A percentile compares a stretch with the other conserved stretches of the same genome.
phyloP scores from a whole-genome alignment of 2,888 invertebrate genomes.

The Stenichneumon culpator region DNA sequence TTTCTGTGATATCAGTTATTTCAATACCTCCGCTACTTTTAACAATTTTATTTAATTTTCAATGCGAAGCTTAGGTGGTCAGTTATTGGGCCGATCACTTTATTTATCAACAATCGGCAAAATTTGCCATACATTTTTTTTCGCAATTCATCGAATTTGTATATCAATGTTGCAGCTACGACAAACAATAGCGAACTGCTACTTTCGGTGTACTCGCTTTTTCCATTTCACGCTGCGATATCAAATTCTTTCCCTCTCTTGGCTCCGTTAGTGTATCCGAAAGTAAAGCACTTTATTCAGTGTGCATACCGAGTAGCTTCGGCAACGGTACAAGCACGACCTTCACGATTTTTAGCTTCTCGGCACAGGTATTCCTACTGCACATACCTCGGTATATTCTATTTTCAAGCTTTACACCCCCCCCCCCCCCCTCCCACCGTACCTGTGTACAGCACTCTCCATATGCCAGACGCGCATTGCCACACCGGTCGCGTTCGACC shows the following conservation, averaged over 20 bases:
- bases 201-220: not conserved
- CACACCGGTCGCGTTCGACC: constrained; percentile 14
- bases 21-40: too few species aligned
- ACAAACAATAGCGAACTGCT: not conserved
- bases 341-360: not conserved
- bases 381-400: not conserved
- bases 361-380: not conserved
- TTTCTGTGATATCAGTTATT: too few species aligned
- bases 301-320: not conserved
- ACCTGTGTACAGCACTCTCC: not conserved
- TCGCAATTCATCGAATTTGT: not conserved
- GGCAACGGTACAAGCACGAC: not conserved
- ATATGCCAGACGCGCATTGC: not conserved
- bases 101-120: too few species aligned
- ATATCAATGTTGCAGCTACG: not conserved
- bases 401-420: not conserved
- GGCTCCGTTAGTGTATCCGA: not conserved
- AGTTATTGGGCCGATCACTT: too few species aligned
- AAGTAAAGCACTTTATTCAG: not conserved
- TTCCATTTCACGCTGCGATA: not conserved
- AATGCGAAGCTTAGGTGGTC: too few species aligned
- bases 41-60: too few species aligned
- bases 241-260: not conserved
- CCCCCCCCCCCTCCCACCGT: too few species aligned
- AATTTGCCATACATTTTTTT: not conserved